Percentiles rank a stretch among this genome's conserved stretches.
phyloP scores from a whole-genome alignment of 2,113 vertebrate species.

The Hepsetus odoe region DNA sequence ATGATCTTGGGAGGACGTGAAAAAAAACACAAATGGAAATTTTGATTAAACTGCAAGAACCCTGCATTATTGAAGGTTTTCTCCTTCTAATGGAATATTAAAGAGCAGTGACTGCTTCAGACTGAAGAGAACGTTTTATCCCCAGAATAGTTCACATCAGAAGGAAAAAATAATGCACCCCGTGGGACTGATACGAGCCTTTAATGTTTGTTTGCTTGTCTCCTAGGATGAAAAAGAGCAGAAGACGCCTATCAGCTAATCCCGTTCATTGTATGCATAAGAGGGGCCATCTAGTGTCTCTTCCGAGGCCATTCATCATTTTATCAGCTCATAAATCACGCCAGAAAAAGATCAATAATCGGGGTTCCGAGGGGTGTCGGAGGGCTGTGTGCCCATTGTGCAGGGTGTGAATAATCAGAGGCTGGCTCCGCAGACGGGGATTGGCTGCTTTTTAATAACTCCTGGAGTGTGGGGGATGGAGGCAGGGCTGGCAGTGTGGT shows the following conservation, averaged over 20 bases:
- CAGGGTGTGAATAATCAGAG: slow-evolving; percentile 57
- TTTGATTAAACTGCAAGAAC: slow-evolving; percentile 34
- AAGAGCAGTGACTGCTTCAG: slow-evolving; percentile 13
- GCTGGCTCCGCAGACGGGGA: slow-evolving; percentile 18
- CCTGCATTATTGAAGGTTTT: slow-evolving; percentile 37
- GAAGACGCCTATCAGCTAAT: slow-evolving; percentile 38
- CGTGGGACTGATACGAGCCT: slow-evolving; percentile 18
- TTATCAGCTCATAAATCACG: slow-evolving; percentile 52
- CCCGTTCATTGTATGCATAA: slow-evolving; percentile 31
- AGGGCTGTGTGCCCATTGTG: slow-evolving; percentile 53
- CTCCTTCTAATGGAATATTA: slow-evolving; percentile 41
- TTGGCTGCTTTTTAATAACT: slow-evolving; percentile 53
- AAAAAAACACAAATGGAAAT: slow-evolving; percentile 22
- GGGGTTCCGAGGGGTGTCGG: slow-evolving; percentile 27
- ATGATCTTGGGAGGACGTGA: slow-evolving; percentile 22
- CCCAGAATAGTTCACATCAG: slow-evolving; percentile 39
- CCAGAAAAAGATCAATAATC: slow-evolving; percentile 50
- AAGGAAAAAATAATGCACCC: slow-evolving; percentile 45
- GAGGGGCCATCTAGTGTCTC: background rate
- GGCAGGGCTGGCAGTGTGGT: slow-evolving; percentile 47
- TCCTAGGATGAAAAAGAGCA: slow-evolving; percentile 33
- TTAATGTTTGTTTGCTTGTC: slow-evolving; percentile 52
- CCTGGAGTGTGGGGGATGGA: slow-evolving; percentile 57
- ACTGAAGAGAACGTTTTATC: slow-evolving; percentile 22
- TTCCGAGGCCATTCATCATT: slow-evolving; percentile 41